Percentiles rank a stretch among this genome's conserved stretches.
Evolutionary conservation across 2,113 vertebrate species (phyloP).

Genomic region (Gallinago jamesoni): DNA sequence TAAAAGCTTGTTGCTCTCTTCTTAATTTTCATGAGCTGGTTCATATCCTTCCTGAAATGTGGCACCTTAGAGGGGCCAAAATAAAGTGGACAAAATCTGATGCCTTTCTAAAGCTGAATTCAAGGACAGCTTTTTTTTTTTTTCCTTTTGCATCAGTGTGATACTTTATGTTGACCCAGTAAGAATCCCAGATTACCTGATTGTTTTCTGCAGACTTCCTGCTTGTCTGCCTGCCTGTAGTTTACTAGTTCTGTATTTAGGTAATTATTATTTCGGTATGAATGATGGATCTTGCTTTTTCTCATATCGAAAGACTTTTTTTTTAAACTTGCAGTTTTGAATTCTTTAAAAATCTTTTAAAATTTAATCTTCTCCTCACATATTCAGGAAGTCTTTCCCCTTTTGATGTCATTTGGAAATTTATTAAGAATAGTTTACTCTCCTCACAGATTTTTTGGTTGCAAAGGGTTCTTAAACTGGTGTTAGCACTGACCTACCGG

Average conservation of each 20-base stretch:
- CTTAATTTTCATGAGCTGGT: neutral
- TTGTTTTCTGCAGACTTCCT: neutral
- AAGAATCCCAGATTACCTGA: neutral
- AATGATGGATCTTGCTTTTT: neutral
- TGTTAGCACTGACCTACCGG: neutral
- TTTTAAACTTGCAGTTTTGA: neutral
- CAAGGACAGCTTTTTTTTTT: neutral
- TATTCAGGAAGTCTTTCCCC: neutral
- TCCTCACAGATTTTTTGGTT: neutral
- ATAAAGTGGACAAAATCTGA: neutral
- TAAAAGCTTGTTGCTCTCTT: neutral
- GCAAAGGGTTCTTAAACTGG: neutral
- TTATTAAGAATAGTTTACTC: neutral
- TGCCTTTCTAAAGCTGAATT: neutral
- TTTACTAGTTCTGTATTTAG: neutral
- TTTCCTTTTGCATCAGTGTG: neutral
- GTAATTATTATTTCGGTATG: neutral
- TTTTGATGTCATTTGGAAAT: neutral
- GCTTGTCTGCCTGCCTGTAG: neutral
- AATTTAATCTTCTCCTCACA: neutral
- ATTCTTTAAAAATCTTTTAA: neutral
- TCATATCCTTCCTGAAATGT: neutral
- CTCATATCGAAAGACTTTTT: neutral
- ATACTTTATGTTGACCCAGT: neutral
- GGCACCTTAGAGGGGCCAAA: neutral